A percentile compares a stretch with the other conserved stretches of the same genome.
Evolutionary conservation across 2,113 vertebrate species (phyloP).

Genomic region (Zingel zingel): DNA sequence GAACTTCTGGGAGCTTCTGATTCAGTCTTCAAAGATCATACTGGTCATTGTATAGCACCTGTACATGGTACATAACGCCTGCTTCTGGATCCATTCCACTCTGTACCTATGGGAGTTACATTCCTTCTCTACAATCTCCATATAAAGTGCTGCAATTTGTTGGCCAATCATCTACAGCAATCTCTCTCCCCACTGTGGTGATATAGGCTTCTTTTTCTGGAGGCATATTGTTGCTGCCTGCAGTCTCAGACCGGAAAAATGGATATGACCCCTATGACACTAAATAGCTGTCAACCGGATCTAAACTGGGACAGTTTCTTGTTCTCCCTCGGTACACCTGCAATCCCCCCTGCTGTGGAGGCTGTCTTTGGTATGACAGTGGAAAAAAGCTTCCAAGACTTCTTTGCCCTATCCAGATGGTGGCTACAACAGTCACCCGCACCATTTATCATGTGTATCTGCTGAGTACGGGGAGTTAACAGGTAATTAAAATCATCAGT

Average conservation of each 20-base stretch:
- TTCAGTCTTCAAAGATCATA: background rate
- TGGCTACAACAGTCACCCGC: slow-evolving; percentile 58
- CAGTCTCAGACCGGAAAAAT: slow-evolving; percentile 61
- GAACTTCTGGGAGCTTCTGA: background rate
- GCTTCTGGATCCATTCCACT: slow-evolving; percentile 23
- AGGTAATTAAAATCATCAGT: slow-evolving; percentile 83
- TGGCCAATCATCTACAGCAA: slow-evolving; percentile 40
- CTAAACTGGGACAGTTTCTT: slow-evolving; percentile 75
- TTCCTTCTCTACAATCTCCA: slow-evolving; percentile 55
- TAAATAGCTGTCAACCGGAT: slow-evolving; percentile 77
- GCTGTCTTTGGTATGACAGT: slow-evolving; percentile 69
- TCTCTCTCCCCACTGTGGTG: slow-evolving; percentile 43
- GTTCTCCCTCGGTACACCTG: slow-evolving; percentile 67
- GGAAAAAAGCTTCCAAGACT: slow-evolving; percentile 60
- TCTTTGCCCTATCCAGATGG: slow-evolving; percentile 73
- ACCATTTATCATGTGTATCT: slow-evolving; percentile 81
- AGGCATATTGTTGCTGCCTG: slow-evolving; percentile 50
- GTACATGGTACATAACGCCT: slow-evolving; percentile 3
- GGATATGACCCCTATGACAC: slow-evolving; percentile 67
- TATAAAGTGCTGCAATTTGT: slow-evolving; percentile 63
- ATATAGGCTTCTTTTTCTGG: slow-evolving; percentile 30
- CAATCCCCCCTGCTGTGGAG: slow-evolving; percentile 62
- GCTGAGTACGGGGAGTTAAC: slow-evolving; percentile 78
- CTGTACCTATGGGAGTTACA: slow-evolving; percentile 9
- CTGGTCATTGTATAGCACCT: slow-evolving; percentile 19